Evolutionary conservation across 2,113 vertebrate species (phyloP), one percentile per base, ranked within the genome.

Genomic region (Cnemophilus loriae): DNA sequence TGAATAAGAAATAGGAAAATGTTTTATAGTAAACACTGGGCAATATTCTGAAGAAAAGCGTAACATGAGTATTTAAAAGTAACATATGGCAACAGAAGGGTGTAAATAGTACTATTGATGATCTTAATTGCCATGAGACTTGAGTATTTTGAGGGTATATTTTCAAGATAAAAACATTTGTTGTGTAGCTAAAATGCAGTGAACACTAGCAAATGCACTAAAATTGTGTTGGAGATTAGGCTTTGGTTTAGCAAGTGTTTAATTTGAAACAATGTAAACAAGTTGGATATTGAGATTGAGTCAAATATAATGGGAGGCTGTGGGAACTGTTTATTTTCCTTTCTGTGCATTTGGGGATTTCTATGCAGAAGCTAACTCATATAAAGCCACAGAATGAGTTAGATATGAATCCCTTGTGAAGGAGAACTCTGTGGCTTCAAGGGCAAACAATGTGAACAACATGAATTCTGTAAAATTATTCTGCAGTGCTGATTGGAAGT

Each of bases 221-320:
- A 60, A 80, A 77, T 39, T 60, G 9, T 73, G 55, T 65, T 74
- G 20, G 35, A 61, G 12, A 90, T 42, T 33, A 68, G 44, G 30
- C 28, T 85, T 95, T 69, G 22, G 6, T 75, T 79, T 92, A 90
- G 13, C 22, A 77, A 84, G 18, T 49, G 20, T 67, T 96, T 89
- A 76, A 84, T 92, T 84, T 80, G 44, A 90, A 90, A 69, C 46
- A 55, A 12, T 41, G 60, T 84, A 95, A 97, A 91, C 77, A 89
- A 92, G 30, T 21, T 85, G 39, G n/a, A 69, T 94, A 84, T 84
- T 87, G 35, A 89, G 33, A 70, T 46, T 55, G 26, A 93, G 68
- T 27, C 24, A 86, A 80, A 84, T 42, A 81, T 42, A 92, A 71
- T 68, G 21, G 1, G 24, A 94, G 56, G 21, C 46, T 79, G 55